Conservation (phyloP, 2,113 vertebrate genomes). For the Actenoides hombroni region DNA sequence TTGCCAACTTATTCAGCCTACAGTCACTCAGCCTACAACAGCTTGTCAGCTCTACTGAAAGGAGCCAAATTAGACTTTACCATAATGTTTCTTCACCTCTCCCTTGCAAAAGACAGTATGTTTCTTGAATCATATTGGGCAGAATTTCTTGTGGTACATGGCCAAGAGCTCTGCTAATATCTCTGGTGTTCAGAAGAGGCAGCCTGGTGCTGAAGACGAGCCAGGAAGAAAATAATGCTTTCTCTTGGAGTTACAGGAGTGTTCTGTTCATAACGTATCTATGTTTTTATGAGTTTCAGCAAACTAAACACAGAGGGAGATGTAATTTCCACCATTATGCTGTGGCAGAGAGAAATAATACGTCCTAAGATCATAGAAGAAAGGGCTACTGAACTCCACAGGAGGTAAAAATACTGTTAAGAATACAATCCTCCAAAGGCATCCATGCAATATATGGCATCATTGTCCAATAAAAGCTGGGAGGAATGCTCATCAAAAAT, state of each 20-base stretch:
- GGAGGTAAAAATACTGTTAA: neutral
- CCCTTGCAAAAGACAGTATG: neutral
- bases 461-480: accelerated
- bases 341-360: neutral
- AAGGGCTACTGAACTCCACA: neutral
- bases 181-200: neutral
- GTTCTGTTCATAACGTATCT: accelerated
- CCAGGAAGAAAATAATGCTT: slow-evolving; percentile 11
- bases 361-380: neutral
- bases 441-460: neutral
- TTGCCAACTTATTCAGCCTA: slow-evolving; percentile 41
- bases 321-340: neutral
- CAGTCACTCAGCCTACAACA: slow-evolving; percentile 17
- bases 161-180: neutral
- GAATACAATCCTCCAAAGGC: neutral
- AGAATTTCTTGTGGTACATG: neutral
- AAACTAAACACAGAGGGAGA: neutral
- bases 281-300: neutral
- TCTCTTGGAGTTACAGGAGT: neutral
- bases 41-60: slow-evolving; percentile 11
- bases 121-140: slow-evolving; percentile 7
- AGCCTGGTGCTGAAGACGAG: slow-evolving; percentile 12
- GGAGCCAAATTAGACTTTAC: slow-evolving; percentile 7
- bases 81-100: neutral
- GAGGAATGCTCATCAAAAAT: neutral